Percentiles rank a stretch among this genome's conserved stretches.
phyloP scores from a whole-genome alignment of 2,888 invertebrate genomes.

The Siphlonurus alternatus region DNA sequence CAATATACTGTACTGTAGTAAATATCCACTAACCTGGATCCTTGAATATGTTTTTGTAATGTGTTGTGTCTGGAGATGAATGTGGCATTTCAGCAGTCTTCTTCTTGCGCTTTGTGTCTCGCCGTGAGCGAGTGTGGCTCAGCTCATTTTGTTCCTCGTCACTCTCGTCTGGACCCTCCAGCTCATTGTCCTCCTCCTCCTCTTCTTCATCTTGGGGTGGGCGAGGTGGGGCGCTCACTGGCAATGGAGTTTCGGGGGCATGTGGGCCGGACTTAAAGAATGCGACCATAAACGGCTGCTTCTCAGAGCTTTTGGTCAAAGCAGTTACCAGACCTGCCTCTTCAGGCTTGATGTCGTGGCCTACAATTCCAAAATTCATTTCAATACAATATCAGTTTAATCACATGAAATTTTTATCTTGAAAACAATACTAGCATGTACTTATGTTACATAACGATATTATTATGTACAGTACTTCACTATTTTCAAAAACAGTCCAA shows the following conservation, averaged over 20 bases:
- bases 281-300: constrained; percentile 84
- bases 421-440: too few relatives aligned
- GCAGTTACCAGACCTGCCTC: constrained; percentile 69
- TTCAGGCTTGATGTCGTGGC: constrained; percentile 65
- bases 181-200: background rate
- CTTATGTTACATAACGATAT: too few relatives aligned
- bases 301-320: constrained; percentile 40
- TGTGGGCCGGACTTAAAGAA: constrained; percentile 46
- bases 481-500: too few relatives aligned
- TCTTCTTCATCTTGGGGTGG: background rate
- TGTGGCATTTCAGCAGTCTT: background rate
- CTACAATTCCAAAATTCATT: constrained; percentile 29
- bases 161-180: background rate
- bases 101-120: background rate
- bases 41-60: background rate
- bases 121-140: background rate
- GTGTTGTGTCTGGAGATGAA: background rate
- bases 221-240: background rate
- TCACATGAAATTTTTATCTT: too few relatives aligned
- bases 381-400: too few relatives aligned
- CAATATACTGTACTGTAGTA: too few relatives aligned
- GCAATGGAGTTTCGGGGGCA: background rate
- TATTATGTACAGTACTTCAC: too few relatives aligned
- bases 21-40: too few relatives aligned
- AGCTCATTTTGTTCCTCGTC: background rate